These are phyloP conservation scores for Cosmorhoe ocellata DNA, from an alignment of 2,888 invertebrate genomes.

Conservation along the genomic window DNA sequence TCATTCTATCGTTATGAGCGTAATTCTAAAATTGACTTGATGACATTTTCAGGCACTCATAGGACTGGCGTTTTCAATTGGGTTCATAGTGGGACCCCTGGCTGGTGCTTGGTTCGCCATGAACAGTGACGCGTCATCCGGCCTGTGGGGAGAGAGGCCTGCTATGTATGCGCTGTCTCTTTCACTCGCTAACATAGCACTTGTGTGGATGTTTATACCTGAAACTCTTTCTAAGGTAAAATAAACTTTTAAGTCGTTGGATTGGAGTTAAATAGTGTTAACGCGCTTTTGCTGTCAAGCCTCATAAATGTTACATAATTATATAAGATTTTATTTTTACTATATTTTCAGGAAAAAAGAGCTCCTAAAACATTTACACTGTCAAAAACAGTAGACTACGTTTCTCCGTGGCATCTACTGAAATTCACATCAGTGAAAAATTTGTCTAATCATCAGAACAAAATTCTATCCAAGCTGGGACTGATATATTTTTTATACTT, in stretches of 20 bases:
- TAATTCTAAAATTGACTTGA: too few species aligned
- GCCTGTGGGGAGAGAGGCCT: slow-evolving; percentile 90
- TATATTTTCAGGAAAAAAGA: slow-evolving; percentile 85
- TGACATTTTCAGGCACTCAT: slow-evolving; percentile 91
- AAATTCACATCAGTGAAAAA: slow-evolving; percentile 87
- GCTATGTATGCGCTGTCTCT: slow-evolving; percentile 90
- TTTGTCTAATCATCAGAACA: slow-evolving; percentile 83
- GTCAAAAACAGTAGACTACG: slow-evolving; percentile 82
- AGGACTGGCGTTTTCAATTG: slow-evolving; percentile 98
- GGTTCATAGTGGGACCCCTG: slow-evolving; percentile 97
- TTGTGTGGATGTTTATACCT: slow-evolving; percentile 87
- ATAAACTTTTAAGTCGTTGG: neutral
- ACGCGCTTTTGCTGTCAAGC: too few species aligned
- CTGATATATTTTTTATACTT: slow-evolving; percentile 94
- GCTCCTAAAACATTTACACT: slow-evolving; percentile 86
- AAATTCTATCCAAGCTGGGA: slow-evolving; percentile 86
- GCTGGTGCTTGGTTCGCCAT: slow-evolving; percentile 95
- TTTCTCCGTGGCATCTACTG: slow-evolving; percentile 72
- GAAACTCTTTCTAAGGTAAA: slow-evolving; percentile 91
- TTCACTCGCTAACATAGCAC: slow-evolving; percentile 89
- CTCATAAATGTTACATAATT: too few species aligned
- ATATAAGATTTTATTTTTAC: too few species aligned
- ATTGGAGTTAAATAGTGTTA: too few species aligned
- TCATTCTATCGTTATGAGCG: too few species aligned
- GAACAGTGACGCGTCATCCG: slow-evolving; percentile 79